Base-by-base conservation (phyloP, 2,797 vertebrate genomes). In the Eremophila alpestris region DNA sequence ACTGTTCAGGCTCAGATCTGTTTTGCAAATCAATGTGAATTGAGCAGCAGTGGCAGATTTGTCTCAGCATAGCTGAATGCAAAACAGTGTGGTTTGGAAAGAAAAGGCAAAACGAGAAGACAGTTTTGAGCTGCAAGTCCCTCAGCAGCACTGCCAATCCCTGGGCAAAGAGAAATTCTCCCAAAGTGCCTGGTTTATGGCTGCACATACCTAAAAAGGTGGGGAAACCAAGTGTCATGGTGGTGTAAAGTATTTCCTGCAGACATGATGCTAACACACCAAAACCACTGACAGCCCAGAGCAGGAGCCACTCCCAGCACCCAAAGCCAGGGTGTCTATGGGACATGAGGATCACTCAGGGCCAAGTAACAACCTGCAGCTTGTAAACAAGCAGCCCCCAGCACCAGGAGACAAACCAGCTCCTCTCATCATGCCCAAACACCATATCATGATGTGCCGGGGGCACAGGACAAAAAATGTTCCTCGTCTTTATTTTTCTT, bases 31-130 rank as follows among this genome's bases (percentile, higher is more conserved):
- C 3, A 1, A 63, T 40, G 74, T 83, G 75, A 95, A 91, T 64
- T 87, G 89, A 95, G 89, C 89, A 95, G 92, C 75, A 87, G 56
- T 14, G 16, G 92, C 86, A 93, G 92, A 95, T 85, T 89, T 91
- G 74, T 60, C 82, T 96, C 87, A 43, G 60, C 7, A 0, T 24
- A 34, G 54, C 15, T 54, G 62, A 95, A 85, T 77, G 60, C 7
- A 54, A 83, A 90, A 17, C 56, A 83, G 63, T 32, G 73, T n/a
- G 41, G 10, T 85, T 83, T 51, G 71, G 34, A 80, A 38, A 77
- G 60, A 73, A 75, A 60, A 85, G 46, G 29, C 16, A 45, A 70
- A 79, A 65, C 0, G 0, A 38, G 52, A 80, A 71, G 26, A 43
- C 27, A 0, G 0, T n/a, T 88, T 40, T 0, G 7, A 92, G 62